phyloP scores from a whole-genome alignment of 2,888 invertebrate genomes.

The Drosophila robusta region DNA sequence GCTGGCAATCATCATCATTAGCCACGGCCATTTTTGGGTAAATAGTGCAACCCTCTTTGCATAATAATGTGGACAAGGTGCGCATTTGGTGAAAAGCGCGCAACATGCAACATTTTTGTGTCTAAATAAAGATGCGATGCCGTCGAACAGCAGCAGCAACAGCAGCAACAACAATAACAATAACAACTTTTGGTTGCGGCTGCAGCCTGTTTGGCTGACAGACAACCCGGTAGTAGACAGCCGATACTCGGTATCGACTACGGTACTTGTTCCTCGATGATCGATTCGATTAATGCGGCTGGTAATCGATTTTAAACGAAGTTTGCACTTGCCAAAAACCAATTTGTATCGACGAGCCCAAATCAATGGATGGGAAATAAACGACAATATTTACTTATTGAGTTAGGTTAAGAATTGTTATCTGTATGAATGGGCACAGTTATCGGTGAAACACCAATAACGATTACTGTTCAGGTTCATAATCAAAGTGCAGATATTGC shows the following conservation, averaged over 20 bases:
- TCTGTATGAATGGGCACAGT: not conserved
- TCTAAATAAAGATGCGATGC: conserved; percentile 79
- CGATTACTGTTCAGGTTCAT: not conserved
- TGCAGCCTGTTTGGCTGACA: conserved; percentile 41
- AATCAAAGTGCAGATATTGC: no score
- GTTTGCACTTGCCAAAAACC: not conserved
- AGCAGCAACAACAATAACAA: conserved; percentile 12
- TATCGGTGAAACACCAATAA: not conserved
- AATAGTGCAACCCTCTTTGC: conserved; percentile 85
- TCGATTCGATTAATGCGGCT: conserved; percentile 12
- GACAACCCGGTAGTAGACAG: conserved; percentile 69
- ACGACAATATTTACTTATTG: conserved; percentile 2
- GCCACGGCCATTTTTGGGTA: conserved; percentile 84
- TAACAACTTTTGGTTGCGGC: conserved; percentile 47
- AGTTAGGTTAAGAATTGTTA: not conserved
- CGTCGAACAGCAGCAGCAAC: conserved; percentile 47
- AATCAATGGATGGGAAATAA: not conserved
- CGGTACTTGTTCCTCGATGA: conserved; percentile 8
- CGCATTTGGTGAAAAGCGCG: conserved; percentile 78
- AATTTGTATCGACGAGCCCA: not conserved
- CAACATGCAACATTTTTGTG: conserved; percentile 79
- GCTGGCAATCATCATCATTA: conserved; percentile 82
- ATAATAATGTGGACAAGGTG: conserved; percentile 83
- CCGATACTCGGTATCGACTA: conserved; percentile 5
- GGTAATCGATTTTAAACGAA: conserved; percentile 15